Evolutionary conservation across 2,888 invertebrate genomes (phyloP), one percentile per base, ranked within the genome.

Genomic region (Drosophila peninsularis): DNA sequence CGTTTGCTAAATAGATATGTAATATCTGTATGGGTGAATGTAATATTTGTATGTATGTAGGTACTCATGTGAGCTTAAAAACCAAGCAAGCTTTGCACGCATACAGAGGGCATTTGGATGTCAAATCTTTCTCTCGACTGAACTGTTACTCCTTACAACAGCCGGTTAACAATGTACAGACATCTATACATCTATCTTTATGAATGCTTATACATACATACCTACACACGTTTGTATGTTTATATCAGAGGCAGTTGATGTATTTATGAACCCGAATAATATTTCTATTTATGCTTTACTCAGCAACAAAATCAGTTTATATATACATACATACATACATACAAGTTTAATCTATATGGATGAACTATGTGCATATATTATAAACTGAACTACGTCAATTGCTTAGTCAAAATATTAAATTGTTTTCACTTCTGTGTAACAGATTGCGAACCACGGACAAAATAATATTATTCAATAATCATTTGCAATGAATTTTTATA

Each of bases 21-120:
- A n/a, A 42, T 42, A 13, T 4, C 5, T 41, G 13, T 19, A 11
- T 41, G 11, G 19, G 17, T 39, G 39, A 9, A 39, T 39, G 39
- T 30, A 30, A 30, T 30, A 30, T 27, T 13, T 19, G 17, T 45
- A 27, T 27, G 24, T 69, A 7, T 50, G 19, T 39, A 39, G 11
- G 42, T 42, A 50, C n/a, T 24, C 42, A 44, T 24, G 37, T 5
- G n/a, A 52, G 37, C 32, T 39, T 45, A 53, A 17, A 24, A 60
- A 45, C 17, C n/a, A 50, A 30, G 27, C 44, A 21, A 24, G 34
- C 41, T 30, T 57, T 45, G 36, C 9, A 17, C 32, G 19, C 32
- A 34, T 21, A 42, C 69, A 72, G 78, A 90, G 90, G 90, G 82
- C 87, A 76, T 68, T 71, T 80, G 71, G 78, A 91, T 83, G 91